Evolutionary conservation across 1,140 invertebrate genomes (phyloP).

Genomic region (Brachionus paranguensis): DNA sequence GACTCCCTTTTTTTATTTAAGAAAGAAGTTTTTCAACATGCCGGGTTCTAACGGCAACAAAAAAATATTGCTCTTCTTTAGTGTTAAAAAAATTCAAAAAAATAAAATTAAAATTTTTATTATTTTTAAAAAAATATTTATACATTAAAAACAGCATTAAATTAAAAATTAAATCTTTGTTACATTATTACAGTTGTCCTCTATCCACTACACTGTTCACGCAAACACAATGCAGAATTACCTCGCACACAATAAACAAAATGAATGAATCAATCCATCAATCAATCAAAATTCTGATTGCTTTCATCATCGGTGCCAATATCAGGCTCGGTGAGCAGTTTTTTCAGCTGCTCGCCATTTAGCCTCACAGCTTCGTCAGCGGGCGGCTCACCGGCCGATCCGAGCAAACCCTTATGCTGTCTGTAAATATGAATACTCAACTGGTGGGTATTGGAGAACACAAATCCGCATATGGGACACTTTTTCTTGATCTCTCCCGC

Average conservation of each 20-base stretch:
- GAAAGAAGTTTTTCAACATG: too few relatives aligned
- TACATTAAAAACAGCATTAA: not conserved
- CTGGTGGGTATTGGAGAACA: conserved; percentile 4
- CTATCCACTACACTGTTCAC: too few relatives aligned
- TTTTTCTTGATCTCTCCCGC: not conserved
- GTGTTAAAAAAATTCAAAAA: not conserved
- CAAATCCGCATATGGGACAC: conserved; percentile 12
- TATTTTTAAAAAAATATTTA: not conserved
- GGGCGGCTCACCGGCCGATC: not conserved
- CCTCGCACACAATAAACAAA: too few relatives aligned
- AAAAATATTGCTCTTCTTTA: too few relatives aligned
- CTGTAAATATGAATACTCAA: conserved; percentile 31
- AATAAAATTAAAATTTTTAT: not conserved
- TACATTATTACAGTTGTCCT: not conserved
- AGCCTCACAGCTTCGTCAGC: not conserved
- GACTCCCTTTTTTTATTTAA: too few relatives aligned
- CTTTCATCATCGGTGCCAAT: not conserved
- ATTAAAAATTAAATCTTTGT: not conserved
- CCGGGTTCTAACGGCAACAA: too few relatives aligned
- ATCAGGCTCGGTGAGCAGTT: not conserved
- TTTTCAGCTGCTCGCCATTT: not conserved
- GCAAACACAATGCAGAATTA: too few relatives aligned
- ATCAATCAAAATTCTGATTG: not conserved
- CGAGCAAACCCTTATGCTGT: not conserved
- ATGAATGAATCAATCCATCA: too few relatives aligned